Evolutionary conservation across 1,140 invertebrate genomes (phyloP), one percentile per base, ranked within the genome.

Genomic region (Phthorimaea operculella): DNA sequence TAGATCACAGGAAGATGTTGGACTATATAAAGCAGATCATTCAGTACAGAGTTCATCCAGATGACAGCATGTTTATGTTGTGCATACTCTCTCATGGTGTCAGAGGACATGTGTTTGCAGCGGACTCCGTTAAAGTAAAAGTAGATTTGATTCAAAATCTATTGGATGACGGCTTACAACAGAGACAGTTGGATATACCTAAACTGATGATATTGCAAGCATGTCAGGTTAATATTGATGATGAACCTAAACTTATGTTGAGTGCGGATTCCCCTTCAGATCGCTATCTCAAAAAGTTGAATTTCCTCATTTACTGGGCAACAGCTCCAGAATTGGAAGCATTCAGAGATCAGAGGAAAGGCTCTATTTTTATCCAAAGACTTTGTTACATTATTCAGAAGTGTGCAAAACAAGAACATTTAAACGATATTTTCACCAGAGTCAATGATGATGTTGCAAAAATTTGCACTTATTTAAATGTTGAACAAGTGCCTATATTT

Each of bases 1-100:
- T 85, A 21, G 59, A 72, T 45, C 66, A 74, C 50, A 63, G 52
- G 14, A 60, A 75, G 64, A 73, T 81, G 59, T 59, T 76, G 47
- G 28, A 72, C 36, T 74, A 67, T 51, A 73, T 85, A 15, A 71
- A 73, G 63, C 53, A 73, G 51, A 62, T 72, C 9, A 59, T 81
- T 34, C 70, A 60, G 54, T 57, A 72, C 47, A 54, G 71, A 57
- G 68, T 78, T 44, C 44, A 51, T 17, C 36, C 62, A 48, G 67
- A 76, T 49, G 74, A 82, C 51, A 85, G 82, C 66, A 63, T 83
- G 17, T 83, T 85, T 47, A 73, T 85, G 60, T 61, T 83, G 33
- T 85, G 82, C 36, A 76, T 85, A 58, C 50, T 85, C 11, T 85
- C 82, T 28, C 82, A 85, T 69, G 82, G 82, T 34, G 68, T 79